phyloP scores from a whole-genome alignment of 1,140 invertebrate genomes.

The Drosophila melanogaster region Release_6_plus_ISO1_MT NT_037436.4:8651501-8652000 shows the following conservation, averaged over 20 bases:
- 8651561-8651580: constrained; percentile 4
- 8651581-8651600: constrained; percentile 71
- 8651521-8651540: constrained; percentile 54
- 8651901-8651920: too few relatives aligned
- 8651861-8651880: too few relatives aligned
- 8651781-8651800: too few relatives aligned
- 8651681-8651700: constrained; percentile 5
- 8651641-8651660: constrained; percentile 80
- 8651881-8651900: too few relatives aligned
- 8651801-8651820: background rate
- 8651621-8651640: constrained; percentile 75
- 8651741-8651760: constrained; percentile 37
- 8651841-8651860: too few relatives aligned
- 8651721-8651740: constrained; percentile 1
- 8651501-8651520: constrained; percentile 80
- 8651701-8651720: constrained; percentile 8
- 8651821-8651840: too few relatives aligned
- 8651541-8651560: constrained; percentile 2
- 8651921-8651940: too few relatives aligned
- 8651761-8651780: constrained; percentile 15
- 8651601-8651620: constrained; percentile 51
- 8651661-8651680: constrained; percentile 9
- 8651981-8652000: background rate
- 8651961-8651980: background rate
- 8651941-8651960: too few relatives aligned